These are phyloP conservation scores for Griposia aprilina DNA, from an alignment of 2,888 invertebrate genomes.

Conservation along the genomic window DNA sequence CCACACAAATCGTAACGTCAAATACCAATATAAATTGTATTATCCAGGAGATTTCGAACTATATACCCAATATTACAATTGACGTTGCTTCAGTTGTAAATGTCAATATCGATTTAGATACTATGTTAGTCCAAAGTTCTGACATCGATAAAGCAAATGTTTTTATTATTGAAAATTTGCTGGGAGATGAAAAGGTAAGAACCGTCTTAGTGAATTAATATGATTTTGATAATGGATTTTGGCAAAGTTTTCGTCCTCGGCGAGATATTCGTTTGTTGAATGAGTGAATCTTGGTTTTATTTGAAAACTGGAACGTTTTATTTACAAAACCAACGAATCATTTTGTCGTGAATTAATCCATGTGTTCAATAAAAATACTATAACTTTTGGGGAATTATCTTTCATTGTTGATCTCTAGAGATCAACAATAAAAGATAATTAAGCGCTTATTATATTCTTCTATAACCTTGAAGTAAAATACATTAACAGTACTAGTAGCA, in stretches of 20 bases:
- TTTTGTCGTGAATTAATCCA: no score
- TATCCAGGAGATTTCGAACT: slow-evolving; percentile 63
- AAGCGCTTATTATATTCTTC: not conserved
- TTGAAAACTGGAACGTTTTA: slow-evolving; percentile 2
- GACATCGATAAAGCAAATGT: slow-evolving; percentile 65
- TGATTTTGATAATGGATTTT: slow-evolving; percentile 20
- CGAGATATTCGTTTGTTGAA: slow-evolving; percentile 1
- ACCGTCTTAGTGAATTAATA: slow-evolving; percentile 4
- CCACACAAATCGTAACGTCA: slow-evolving; percentile 65
- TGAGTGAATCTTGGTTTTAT: not conserved
- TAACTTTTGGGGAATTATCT: not conserved
- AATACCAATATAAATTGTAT: slow-evolving; percentile 57
- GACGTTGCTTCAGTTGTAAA: slow-evolving; percentile 55
- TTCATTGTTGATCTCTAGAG: not conserved
- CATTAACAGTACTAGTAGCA: not conserved
- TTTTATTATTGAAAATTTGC: slow-evolving; percentile 72
- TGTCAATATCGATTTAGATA: slow-evolving; percentile 42
- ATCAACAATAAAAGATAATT: no score
- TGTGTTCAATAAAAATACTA: not conserved
- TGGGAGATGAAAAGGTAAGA: slow-evolving; percentile 73
- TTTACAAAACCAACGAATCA: not conserved
- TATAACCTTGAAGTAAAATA: not conserved
- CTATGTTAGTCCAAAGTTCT: slow-evolving; percentile 43
- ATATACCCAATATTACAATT: slow-evolving; percentile 58
- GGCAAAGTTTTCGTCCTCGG: slow-evolving; percentile 1